Evolutionary conservation across 30 jellyfish, hydroid and myxozoan genomes (phyloP), one percentile per base, ranked within the genome.

Genomic region (Aurelia sp.): DNA sequence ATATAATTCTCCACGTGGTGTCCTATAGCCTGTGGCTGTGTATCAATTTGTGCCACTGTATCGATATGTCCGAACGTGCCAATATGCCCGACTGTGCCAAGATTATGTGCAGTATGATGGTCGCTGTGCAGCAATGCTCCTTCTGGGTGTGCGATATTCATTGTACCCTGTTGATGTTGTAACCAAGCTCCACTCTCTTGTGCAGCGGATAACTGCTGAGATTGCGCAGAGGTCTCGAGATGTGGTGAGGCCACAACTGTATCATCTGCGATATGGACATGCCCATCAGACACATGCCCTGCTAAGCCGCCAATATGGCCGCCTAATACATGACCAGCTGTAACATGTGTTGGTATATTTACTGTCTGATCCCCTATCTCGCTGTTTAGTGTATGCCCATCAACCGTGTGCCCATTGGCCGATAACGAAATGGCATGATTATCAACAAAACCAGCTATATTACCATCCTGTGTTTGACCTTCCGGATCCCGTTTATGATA

Each of bases 231-330:
- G 8, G 83, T 52, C 5, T 51, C 77, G 13, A 76, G 76, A 27
- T 58, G 66, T 57, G 87, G 87, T 33, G 87, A 76, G 12, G 64
- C 51, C 18, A 33, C 87, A 8, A 76, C 87, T 4, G 87, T 76
- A 20, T 76, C 66, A 20, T 76, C 87, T 10, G 86, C 73, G 6
- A 59, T 59, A 1, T 59, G 69, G 13, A 59, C 4, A 59, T 59
- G 23, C 69, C 69, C 69, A 21, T 59, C 69, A 18, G 33, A 0
- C 3, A 15, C 35, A 18, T 59, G 69, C 33, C 69, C 69, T 59
- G 27, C 35, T 18, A n/a, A 18, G 62, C 87, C 87, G 57, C 59
- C 66, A 13, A 62, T 12, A 59, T 59, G 69, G 33, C 69, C 35
- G 33, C 69, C 69, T 21, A 59, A 59, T 9, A 12, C 69, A 21